phyloP scores from a whole-genome alignment of 2,113 vertebrate genomes.

The Ascaphus truei region DNA sequence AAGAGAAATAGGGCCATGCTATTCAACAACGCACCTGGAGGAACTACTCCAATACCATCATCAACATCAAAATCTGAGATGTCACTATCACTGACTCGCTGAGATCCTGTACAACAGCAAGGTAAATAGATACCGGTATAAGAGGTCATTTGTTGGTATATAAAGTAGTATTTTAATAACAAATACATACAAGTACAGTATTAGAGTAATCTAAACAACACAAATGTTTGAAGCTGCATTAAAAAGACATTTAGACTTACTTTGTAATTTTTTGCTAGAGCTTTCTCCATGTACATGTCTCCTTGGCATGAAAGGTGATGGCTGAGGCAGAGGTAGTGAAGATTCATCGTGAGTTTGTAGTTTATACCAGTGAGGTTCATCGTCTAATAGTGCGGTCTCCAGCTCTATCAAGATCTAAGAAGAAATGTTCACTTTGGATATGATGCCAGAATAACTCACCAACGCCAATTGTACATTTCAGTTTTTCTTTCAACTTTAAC shows the following conservation, averaged over 20 bases:
- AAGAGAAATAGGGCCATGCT: constrained; percentile 66
- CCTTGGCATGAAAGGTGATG: constrained; percentile 93
- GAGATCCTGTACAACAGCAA: constrained; percentile 86
- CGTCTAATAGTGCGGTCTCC: constrained; percentile 92
- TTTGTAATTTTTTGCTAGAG: constrained; percentile 94
- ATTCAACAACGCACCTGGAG: constrained; percentile 88
- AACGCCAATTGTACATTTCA: too few species aligned
- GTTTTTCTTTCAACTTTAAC: too few species aligned
- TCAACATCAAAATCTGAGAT: constrained; percentile 92
- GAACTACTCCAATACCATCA: constrained; percentile 94
- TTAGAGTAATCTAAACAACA: too few species aligned
- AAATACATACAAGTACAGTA: neutral
- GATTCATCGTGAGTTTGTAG: constrained; percentile 93
- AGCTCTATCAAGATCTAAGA: constrained; percentile 91
- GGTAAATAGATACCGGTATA: constrained; percentile 71
- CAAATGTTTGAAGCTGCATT: neutral
- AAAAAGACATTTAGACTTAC: constrained; percentile 64
- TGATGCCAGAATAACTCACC: too few species aligned
- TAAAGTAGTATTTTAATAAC: constrained; percentile 37
- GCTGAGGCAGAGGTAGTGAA: constrained; percentile 95
- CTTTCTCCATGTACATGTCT: constrained; percentile 87
- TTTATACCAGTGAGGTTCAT: constrained; percentile 96
- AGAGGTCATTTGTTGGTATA: constrained; percentile 42
- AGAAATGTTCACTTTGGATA: constrained; percentile 35
- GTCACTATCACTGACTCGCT: constrained; percentile 96